Base-by-base conservation (phyloP, 2,797 vertebrate genomes). In the Chrysocyon brachyurus region DNA sequence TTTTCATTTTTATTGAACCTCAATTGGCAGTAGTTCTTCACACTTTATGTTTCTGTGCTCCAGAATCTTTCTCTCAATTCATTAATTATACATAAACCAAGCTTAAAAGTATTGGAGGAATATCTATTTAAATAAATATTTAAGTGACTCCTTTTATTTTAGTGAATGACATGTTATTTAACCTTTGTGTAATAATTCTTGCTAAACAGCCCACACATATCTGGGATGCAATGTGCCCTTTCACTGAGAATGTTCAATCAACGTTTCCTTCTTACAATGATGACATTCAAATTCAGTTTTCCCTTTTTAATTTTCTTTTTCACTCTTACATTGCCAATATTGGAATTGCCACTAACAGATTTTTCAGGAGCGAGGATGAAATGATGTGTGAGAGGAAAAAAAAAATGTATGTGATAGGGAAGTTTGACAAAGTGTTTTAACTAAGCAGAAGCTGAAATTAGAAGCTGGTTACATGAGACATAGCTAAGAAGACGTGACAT, bases 381-480 rank as follows among this genome's bases (percentile, higher is more conserved):
- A 96, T 97, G 77, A 97, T 96, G 92, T 96, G 97, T 83, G 81
- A 94, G 93, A 78, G 87, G 68, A 7, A 78, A 87, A 96, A 96
- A 96, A 94, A 91, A 87, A 49, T 64, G 24, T 64, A 77, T 87
- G 96, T 97, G 97, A 97, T 91, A 94, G 88, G 87, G 88, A 88
- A 97, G 90, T 94, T 97, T 94, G 96, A 98, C 93, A 96, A 96
- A 96, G 97, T 96, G 97, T 97, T 97, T 96, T 97, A 91, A 94
- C 96, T 94, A 95, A 90, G 90, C 82, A 88, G 57, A 92, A 85
- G 83, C 90, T 97, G 91, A 97, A 97, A 97, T 97, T 97, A 97
- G 97, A 97, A 97, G 40, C 90, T 59, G 64, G 90, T 94, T 92
- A 75, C 91, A 75, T 92, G 95, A 98, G 90, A 97, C 64, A 96